phyloP scores from a whole-genome alignment of 1,140 invertebrate genomes.

The Limonius californicus region DNA sequence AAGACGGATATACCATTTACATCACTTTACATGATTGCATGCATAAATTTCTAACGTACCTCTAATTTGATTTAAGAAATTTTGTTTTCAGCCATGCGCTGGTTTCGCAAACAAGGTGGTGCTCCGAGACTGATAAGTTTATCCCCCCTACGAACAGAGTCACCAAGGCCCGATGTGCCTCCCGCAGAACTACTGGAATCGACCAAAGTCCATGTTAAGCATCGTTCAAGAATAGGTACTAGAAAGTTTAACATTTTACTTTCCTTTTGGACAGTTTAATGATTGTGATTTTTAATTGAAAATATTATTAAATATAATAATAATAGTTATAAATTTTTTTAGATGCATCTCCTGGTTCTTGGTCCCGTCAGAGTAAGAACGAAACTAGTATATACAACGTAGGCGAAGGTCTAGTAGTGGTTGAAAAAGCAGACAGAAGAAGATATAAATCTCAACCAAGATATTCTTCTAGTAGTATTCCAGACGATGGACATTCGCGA shows the following conservation, averaged over 20 bases:
- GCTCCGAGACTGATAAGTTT: constrained; percentile 65
- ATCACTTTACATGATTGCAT: too few species aligned
- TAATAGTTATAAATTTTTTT: too few species aligned
- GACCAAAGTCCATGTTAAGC: constrained; percentile 23
- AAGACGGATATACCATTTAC: too few species aligned
- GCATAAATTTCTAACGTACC: too few species aligned
- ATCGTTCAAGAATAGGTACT: constrained; percentile 43
- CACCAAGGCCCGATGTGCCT: neutral
- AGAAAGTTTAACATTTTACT: neutral
- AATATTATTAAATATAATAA: too few species aligned
- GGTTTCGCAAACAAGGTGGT: constrained; percentile 64
- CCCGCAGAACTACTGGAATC: constrained; percentile 1
- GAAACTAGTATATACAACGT: constrained; percentile 67
- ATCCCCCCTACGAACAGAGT: constrained; percentile 54
- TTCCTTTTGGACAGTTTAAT: too few species aligned
- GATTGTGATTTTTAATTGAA: too few species aligned
- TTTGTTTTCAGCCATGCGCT: constrained; percentile 55
- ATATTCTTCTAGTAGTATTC: constrained; percentile 26
- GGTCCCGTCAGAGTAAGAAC: constrained; percentile 61
- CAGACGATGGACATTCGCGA: constrained; percentile 42
- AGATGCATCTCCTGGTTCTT: constrained; percentile 66
- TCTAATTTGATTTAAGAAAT: too few species aligned
- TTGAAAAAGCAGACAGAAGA: constrained; percentile 52
- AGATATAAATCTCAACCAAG: constrained; percentile 49
- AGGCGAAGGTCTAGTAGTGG: constrained; percentile 54